Evolutionary conservation across 1,140 invertebrate genomes (phyloP), one percentile per base, ranked within the genome.

Genomic region (Magallana ariakensis): DNA sequence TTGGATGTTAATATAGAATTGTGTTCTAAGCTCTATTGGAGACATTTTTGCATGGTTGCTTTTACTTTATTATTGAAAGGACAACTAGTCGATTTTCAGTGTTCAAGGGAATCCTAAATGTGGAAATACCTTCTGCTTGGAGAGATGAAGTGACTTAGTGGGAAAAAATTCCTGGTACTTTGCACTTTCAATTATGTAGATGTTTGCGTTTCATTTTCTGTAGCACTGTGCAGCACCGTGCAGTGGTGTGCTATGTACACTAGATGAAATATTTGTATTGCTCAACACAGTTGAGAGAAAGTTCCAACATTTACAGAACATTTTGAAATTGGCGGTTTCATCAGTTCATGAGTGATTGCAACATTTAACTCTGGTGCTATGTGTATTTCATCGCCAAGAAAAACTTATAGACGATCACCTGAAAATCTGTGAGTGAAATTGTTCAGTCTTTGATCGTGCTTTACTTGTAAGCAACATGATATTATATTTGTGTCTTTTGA

Each of bases 211-310:
- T 82, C 16, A 55, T 54, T 55, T 82, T 82, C 80, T 54, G 80
- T 19, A 19, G 60, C 60, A 62, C 60, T 16, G 2, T 16, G 15
- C 80, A 82, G 16, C 54, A 55, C 54, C n/a, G 54, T 82, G 54
- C 80, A 55, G n/a, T 54, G 33, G 80, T 54, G 46, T 82, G 80
- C 46, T 55, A 82, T 10, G 33, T 54, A 53, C 54, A 54, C n/a
- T 10, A 82, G 13, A 22, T 54, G 54, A 19, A 16, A n/a, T 82
- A n/a, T 82, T n/a, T 82, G 33, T 54, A 82, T 82, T 55, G 80
- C 80, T 82, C 80, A 82, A 82, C 80, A 82, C 53, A 82, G 80
- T 82, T 82, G 80, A 82, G 80, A 75, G 33, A 75, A 75, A 26
- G 15, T 75, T 75, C 22, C 22, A 26, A 26, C 66, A 75, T 75